Conservation (phyloP, 2,888 invertebrate genomes). For the Synergus laeviventris region DNA sequence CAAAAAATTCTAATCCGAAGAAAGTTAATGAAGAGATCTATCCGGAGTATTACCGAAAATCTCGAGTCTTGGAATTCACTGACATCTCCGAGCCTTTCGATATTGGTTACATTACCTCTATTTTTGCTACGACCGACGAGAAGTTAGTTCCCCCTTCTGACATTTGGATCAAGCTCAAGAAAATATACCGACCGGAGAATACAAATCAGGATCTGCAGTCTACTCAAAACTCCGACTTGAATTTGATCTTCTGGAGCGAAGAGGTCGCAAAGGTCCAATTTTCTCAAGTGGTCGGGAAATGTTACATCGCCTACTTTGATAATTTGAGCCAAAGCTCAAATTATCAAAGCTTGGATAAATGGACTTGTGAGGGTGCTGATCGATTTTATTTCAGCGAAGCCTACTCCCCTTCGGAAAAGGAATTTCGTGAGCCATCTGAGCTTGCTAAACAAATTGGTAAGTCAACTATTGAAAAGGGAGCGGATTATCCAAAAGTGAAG, state of each 20-base stretch:
- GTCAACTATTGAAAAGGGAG: conserved; percentile 73
- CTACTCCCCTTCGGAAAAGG: conserved; percentile 79
- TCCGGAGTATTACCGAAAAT: conserved; percentile 89
- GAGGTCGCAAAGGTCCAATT: conserved; percentile 78
- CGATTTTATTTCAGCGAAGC: conserved; percentile 86
- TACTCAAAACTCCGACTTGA: conserved; percentile 82
- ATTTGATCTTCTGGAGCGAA: conserved; percentile 86
- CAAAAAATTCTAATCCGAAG: conserved; percentile 67
- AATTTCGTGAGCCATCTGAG: conserved; percentile 81
- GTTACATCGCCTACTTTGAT: conserved; percentile 82
- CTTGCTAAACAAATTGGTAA: conserved; percentile 80
- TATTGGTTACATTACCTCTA: conserved; percentile 83
- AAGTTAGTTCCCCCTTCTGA: conserved; percentile 79
- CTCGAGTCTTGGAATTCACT: conserved; percentile 83
- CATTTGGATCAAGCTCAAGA: conserved; percentile 82
- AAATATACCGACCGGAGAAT: conserved; percentile 87
- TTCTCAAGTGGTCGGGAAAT: conserved; percentile 82
- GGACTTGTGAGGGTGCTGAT: conserved; percentile 81
- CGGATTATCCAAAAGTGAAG: conserved; percentile 72
- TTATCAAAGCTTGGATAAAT: conserved; percentile 76
- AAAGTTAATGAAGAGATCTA: conserved; percentile 85
- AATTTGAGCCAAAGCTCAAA: conserved; percentile 77
- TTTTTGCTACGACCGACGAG: conserved; percentile 79
- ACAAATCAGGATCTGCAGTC: conserved; percentile 79
- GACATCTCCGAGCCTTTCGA: conserved; percentile 87